Evolutionary conservation across 2,113 vertebrate species (phyloP), one percentile per base, ranked within the genome.

Genomic region (Syngnathus floridae): DNA sequence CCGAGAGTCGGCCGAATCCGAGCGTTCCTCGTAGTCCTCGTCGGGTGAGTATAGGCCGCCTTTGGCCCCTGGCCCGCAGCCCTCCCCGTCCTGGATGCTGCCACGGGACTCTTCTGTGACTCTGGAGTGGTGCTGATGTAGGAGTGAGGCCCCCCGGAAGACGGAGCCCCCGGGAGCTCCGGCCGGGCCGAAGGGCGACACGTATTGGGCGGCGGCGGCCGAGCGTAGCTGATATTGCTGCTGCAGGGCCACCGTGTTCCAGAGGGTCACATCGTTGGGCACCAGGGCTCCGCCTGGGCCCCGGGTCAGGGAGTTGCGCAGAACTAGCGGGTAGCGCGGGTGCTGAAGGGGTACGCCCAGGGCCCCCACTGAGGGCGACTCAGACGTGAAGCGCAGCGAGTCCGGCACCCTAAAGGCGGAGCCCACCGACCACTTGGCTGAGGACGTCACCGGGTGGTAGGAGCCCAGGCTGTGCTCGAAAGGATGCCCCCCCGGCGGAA

Each of bases 181-280:
- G 8, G 88, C 26, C 13, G 54, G 71, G n/a, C 93, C 85, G 87
- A 98, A 98, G 7, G 96, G 95, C 1, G 94, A 93, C 82, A 94
- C 91, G 0, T 99, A 98, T 79, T 98, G 95, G 5, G 88, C 86
- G 8, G 88, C 59, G 59, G 58, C 46, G 17, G 58, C 84, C 0
- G 97, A 95, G 31, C 97, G 89, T 69, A 98, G 86, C 88, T 98
- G 97, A 86, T 98, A 98, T 84, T 98, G 97, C 83, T 99, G 97
- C 90, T 98, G 97, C 82, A 98, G 88, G 0, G 95, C 95, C 96
- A 99, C 93, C 75, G 95, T 96, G 87, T 96, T 98, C 97, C 97
- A 99, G 77, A 99, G 87, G 17, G 97, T 95, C 80, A 99, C 92
- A 0, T 99, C 97, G 0, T 91, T 95, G 83, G 93, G 94, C 84